These are phyloP conservation scores for Dicrostonyx torquatus DNA, from an alignment of 2,797 vertebrate species.

Conservation along the genomic window DNA sequence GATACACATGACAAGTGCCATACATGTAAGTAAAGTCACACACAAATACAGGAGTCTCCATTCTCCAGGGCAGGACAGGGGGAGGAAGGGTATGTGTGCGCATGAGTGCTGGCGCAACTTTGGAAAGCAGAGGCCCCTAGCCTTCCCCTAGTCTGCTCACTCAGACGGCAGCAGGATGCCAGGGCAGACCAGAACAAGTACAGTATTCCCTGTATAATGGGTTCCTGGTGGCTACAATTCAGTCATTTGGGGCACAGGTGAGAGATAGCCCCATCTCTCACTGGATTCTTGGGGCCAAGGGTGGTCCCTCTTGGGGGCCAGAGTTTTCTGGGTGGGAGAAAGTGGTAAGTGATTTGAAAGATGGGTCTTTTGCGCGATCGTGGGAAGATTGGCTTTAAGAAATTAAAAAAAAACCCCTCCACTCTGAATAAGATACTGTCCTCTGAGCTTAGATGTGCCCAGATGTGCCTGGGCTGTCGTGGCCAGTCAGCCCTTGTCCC, in stretches of 20 bases:
- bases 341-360: background rate
- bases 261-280: accelerated
- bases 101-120: too few relatives aligned
- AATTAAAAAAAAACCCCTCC: too few relatives aligned
- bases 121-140: background rate
- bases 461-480: accelerated
- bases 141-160: background rate
- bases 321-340: background rate
- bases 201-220: background rate
- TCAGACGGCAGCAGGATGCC: background rate
- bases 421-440: too few relatives aligned
- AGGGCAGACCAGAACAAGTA: background rate
- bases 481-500: too few relatives aligned
- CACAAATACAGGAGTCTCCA: accelerated
- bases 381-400: too few relatives aligned
- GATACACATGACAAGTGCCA: background rate
- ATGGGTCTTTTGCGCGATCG: accelerated
- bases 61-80: background rate
- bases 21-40: background rate
- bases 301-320: background rate
- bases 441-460: too few relatives aligned
- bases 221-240: background rate
- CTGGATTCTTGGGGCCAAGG: background rate
- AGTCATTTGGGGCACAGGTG: background rate
- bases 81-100: accelerated